Conservation (phyloP, 2,113 vertebrate genomes). For the Pelvicachromis taeniatus region DNA sequence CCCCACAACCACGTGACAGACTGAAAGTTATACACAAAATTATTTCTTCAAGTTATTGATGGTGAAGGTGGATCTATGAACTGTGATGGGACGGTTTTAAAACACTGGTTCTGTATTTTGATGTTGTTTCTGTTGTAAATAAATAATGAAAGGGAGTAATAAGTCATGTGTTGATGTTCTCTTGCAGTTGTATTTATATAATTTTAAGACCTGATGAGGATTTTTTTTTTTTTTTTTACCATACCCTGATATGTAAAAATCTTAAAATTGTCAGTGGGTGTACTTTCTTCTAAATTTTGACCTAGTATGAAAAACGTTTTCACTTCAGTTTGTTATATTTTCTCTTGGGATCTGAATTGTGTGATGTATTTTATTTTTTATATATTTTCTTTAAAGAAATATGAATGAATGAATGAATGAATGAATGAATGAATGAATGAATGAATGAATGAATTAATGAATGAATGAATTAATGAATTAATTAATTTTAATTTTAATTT, state of each 20-base stretch:
- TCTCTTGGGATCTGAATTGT: neutral
- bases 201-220: neutral
- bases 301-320: accelerated
- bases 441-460: no score
- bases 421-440: neutral
- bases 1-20: accelerated
- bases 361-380: neutral
- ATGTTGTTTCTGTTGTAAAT: neutral
- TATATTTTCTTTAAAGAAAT: neutral
- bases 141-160: neutral
- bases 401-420: no score
- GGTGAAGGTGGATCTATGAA: neutral
- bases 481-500: neutral
- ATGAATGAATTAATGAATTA: neutral
- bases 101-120: neutral
- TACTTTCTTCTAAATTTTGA: neutral
- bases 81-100: neutral
- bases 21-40: neutral
- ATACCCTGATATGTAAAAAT: neutral
- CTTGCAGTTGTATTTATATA: neutral
- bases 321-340: neutral
- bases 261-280: neutral
- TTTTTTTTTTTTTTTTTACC: neutral
- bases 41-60: neutral
- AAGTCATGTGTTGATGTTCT: neutral